Evolutionary conservation across 2,888 invertebrate genomes (phyloP).

Genomic region (Seladonia tumulorum): DNA sequence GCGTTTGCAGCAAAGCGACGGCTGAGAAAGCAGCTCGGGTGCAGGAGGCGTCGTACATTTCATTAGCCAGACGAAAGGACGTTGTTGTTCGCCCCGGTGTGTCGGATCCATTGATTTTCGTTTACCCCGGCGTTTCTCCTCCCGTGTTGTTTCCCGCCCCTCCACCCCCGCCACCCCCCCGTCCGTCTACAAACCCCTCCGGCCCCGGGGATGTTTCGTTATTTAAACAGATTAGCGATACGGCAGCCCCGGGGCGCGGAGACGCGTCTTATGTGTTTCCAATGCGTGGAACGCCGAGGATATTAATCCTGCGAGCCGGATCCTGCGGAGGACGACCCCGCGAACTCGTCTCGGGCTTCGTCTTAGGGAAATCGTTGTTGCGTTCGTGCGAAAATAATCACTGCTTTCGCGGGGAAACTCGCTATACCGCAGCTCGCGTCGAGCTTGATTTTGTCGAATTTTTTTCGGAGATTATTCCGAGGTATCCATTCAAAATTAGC

Average conservation of each 20-base stretch:
- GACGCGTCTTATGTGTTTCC: constrained; percentile 82
- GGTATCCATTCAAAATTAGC: background rate
- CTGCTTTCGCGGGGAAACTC: background rate
- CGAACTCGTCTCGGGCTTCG: background rate
- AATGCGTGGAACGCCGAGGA: constrained; percentile 77
- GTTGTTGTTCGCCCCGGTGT: constrained; percentile 65
- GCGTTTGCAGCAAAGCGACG: background rate
- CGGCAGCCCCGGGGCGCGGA: constrained; percentile 68
- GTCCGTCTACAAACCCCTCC: constrained; percentile 48
- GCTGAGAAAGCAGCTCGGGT: constrained; percentile 20
- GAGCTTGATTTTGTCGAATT: background rate
- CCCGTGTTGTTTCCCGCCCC: constrained; percentile 43
- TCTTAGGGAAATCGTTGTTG: background rate
- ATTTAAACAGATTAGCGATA: constrained; percentile 84
- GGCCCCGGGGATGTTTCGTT: constrained; percentile 82
- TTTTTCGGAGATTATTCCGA: background rate
- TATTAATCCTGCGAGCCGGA: constrained; percentile 76
- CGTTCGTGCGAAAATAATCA: background rate
- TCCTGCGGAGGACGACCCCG: background rate
- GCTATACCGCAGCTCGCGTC: background rate
- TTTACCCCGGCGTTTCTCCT: constrained; percentile 77
- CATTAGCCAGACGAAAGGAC: constrained; percentile 65
- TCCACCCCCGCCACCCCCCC: too few relatives aligned
- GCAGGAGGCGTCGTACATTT: constrained; percentile 58
- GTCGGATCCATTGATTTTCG: constrained; percentile 82